Base-by-base conservation (phyloP, 1,140 invertebrate species). In the Zaprionus tsacasi region DNA sequence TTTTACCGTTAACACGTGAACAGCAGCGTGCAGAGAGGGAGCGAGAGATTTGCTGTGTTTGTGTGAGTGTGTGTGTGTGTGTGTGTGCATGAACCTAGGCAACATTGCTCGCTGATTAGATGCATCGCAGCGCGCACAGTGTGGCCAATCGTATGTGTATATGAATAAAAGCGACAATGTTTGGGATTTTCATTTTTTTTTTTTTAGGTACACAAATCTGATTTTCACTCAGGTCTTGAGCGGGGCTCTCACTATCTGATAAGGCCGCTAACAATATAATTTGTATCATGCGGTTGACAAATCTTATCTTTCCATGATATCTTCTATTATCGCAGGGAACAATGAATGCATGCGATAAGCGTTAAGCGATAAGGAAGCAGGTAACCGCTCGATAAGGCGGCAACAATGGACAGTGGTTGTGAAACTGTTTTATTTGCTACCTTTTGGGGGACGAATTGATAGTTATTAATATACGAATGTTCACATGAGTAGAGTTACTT, bases 1-100 rank as follows among this genome's bases (percentile, higher is more conserved):
- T 67, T 82, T 79, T 77, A 85, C 78, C 78, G 82, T 86, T 85
- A 81, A 85, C 82, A 86, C 81, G 81, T 85, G 82, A 86, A 81
- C 59, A 64, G n/a, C 61, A 40, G 15, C 64, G 33, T 66, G 40
- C 64, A 66, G 56, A 76, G 25, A 35, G 33, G 10, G 33, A 56
- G 21, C 25, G 50, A 52, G 2, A 21, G 50, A 17, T 59, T n/a
- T 17, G n/a, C 40, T 45, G 27, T 30, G 21, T 21, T 2, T 21
- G 21, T 21, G 21, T 21, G 21, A 1, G 21, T 21, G 21, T 13
- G n/a, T 13, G 7, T 43, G n/a, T 43, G 7, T 48, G 50, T 27
- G 13, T 43, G 52, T 15, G 54, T 58, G 52, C 13, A 17, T 54
- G 55, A 52, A 63, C 57, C 52, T 61, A 69, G 65, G 30, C 40